Evolutionary conservation across 2,888 invertebrate species (phyloP).

Genomic region (Leptarthrus brevirostris): DNA sequence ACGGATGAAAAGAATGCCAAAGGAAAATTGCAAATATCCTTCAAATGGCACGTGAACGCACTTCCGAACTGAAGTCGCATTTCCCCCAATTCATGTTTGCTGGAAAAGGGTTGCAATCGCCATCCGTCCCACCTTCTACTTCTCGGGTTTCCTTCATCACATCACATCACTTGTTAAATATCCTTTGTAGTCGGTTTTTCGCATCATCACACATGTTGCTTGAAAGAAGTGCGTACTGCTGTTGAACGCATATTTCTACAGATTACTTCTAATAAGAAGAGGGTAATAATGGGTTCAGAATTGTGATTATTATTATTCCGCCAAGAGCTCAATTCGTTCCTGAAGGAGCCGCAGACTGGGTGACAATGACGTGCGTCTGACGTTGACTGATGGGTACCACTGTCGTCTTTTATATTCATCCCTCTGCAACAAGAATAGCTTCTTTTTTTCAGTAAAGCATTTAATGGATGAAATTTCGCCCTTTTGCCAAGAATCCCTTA

Average conservation of each 20-base stretch:
- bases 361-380: conserved; percentile 32
- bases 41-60: conserved; percentile 54
- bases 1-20: conserved; percentile 22
- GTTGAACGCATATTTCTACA: not conserved
- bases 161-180: conserved; percentile 27
- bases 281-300: conserved; percentile 28
- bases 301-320: conserved; percentile 32
- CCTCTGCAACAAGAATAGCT: conserved; percentile 4
- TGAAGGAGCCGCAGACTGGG: conserved; percentile 1
- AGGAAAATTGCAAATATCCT: conserved; percentile 52
- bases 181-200: conserved; percentile 45
- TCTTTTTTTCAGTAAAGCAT: conserved; percentile 7
- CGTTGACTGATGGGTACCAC: conserved; percentile 41
- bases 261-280: conserved; percentile 31
- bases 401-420: conserved; percentile 24
- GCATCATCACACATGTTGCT: conserved; percentile 41
- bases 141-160: not conserved
- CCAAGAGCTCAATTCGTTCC: conserved; percentile 1
- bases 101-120: conserved; percentile 11
- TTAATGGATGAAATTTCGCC: conserved; percentile 10
- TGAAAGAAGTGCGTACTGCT: too few species aligned
- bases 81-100: not conserved
- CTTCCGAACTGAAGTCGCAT: conserved; percentile 47
- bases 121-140: not conserved
- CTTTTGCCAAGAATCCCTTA: not conserved